Conservation (phyloP, 2,888 invertebrate species). For the Trisateles emortualis region DNA sequence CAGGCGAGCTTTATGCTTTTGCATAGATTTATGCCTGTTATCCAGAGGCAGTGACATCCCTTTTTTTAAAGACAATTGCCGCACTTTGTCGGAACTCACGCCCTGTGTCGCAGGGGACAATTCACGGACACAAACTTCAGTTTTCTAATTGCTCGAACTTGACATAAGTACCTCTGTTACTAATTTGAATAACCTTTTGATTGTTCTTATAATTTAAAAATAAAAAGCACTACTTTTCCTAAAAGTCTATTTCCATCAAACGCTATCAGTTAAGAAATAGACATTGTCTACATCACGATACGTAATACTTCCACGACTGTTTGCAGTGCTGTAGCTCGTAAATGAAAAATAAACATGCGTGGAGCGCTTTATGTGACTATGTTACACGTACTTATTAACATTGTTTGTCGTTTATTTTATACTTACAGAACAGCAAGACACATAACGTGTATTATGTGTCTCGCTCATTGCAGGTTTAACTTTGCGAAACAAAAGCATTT, state of each 20-base stretch:
- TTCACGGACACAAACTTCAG: too few relatives aligned
- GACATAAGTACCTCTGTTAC: too few relatives aligned
- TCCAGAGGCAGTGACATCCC: too few relatives aligned
- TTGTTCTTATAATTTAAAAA: too few relatives aligned
- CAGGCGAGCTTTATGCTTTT: too few relatives aligned
- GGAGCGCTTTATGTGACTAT: conserved; percentile 68
- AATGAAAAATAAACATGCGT: conserved; percentile 86
- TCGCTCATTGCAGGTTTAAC: conserved; percentile 10
- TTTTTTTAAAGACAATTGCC: too few relatives aligned
- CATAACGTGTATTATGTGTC: conserved; percentile 34
- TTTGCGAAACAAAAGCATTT: conserved; percentile 3
- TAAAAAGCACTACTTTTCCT: too few relatives aligned
- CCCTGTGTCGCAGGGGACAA: too few relatives aligned
- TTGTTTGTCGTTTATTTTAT: conserved; percentile 65
- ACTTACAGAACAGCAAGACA: conserved; percentile 40
- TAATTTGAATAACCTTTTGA: too few relatives aligned
- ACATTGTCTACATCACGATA: conserved; percentile 50
- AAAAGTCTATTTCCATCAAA: conserved; percentile 4
- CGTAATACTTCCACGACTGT: conserved; percentile 59
- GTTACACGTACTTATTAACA: conserved; percentile 77
- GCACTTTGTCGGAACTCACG: too few relatives aligned
- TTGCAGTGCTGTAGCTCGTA: conserved; percentile 69
- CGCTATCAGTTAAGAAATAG: conserved; percentile 29
- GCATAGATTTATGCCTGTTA: too few relatives aligned
- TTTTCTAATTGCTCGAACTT: too few relatives aligned